Percentiles rank a stretch among this genome's conserved stretches.
Conservation (phyloP, 2,888 invertebrate species). For the Lottia scabra region DNA sequence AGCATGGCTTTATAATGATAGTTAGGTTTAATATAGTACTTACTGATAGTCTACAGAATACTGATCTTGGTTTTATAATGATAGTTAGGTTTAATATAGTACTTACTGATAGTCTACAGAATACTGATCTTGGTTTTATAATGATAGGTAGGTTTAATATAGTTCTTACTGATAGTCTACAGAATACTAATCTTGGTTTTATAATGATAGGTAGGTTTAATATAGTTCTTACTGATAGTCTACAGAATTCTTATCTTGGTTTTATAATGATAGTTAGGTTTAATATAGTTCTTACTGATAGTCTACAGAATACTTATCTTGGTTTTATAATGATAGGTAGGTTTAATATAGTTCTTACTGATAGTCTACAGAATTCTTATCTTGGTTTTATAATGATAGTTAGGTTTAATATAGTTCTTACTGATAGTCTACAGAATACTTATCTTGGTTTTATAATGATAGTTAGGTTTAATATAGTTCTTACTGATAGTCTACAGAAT, state of each 20-base stretch:
- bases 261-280: slow-evolving; percentile 67
- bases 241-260: slow-evolving; percentile 67
- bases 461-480: slow-evolving; percentile 41
- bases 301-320: too few species aligned
- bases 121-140: slow-evolving; percentile 70
- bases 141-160: slow-evolving; percentile 53
- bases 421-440: slow-evolving; percentile 66
- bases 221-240: slow-evolving; percentile 65
- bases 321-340: slow-evolving; percentile 77
- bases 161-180: too few species aligned
- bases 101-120: slow-evolving; percentile 66
- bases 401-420: slow-evolving; percentile 45
- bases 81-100: slow-evolving; percentile 45
- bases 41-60: slow-evolving; percentile 68
- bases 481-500: slow-evolving; percentile 67
- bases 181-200: too few species aligned
- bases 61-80: slow-evolving; percentile 70
- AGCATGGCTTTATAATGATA: slow-evolving; percentile 70
- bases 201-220: slow-evolving; percentile 77
- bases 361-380: slow-evolving; percentile 65
- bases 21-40: slow-evolving; percentile 37
- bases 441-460: slow-evolving; percentile 70
- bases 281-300: neutral
- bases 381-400: slow-evolving; percentile 70
- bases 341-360: slow-evolving; percentile 57